A percentile compares a stretch with the other conserved stretches of the same genome.
phyloP scores from a whole-genome alignment of 37 sponge, comb jelly and placozoan genomes.

The Geodia barretti region DNA sequence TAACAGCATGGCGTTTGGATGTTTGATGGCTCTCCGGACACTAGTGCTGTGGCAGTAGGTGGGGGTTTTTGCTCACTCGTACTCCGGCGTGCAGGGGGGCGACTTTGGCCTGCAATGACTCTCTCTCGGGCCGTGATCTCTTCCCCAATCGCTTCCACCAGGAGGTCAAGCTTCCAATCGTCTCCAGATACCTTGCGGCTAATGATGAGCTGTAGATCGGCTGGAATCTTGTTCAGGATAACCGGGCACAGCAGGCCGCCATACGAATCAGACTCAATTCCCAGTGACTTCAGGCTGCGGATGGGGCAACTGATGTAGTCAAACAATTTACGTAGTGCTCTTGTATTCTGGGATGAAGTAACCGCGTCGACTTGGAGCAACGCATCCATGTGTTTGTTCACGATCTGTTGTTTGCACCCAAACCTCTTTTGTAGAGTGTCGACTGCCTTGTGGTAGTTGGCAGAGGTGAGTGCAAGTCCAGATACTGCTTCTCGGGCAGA shows the following conservation, averaged over 20 bases:
- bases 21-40: neutral
- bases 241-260: slow-evolving; percentile 3
- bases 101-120: neutral
- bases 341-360: neutral
- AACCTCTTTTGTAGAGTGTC: slow-evolving; percentile 13
- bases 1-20: neutral
- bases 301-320: neutral
- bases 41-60: slow-evolving; percentile 21
- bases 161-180: neutral
- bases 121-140: neutral
- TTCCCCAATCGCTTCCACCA: slow-evolving; percentile 7
- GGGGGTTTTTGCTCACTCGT: slow-evolving; percentile 5
- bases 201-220: slow-evolving; percentile 16
- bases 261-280: neutral
- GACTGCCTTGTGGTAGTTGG: slow-evolving; percentile 6
- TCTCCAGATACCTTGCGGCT: slow-evolving; percentile 9
- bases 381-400: slow-evolving; percentile 4
- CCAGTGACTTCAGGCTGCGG: slow-evolving; percentile 2
- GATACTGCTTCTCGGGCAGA: slow-evolving; percentile 12
- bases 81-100: neutral
- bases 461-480: slow-evolving; percentile 25
- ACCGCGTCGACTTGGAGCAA: neutral
- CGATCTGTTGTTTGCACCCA: slow-evolving; percentile 7
- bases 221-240: slow-evolving; percentile 4
- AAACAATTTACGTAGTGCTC: neutral